Evolutionary conservation across 2,113 vertebrate species (phyloP), one percentile per base, ranked within the genome.

Genomic region (Phalacrocorax brasilianus): DNA sequence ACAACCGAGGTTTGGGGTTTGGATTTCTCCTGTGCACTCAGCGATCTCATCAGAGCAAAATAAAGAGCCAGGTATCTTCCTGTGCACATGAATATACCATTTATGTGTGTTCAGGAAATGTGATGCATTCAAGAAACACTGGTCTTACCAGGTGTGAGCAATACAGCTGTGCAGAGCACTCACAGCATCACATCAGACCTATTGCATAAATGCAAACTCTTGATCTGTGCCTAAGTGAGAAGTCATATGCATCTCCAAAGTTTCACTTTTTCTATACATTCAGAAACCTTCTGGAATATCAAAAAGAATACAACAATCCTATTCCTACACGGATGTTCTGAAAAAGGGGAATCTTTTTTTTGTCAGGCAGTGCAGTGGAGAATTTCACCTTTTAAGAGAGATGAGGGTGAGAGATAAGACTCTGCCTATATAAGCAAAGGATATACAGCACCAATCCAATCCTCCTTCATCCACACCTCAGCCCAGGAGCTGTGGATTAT

Each of bases 91-190:
- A 70, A 88, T 66, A 7, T n/a, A n/a, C 70, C 79, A 30, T 5
- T 74, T 73, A 49, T 0, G 2, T 77, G 61, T 78, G 62, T 40
- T 93, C 66, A 80, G 83, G 80, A 91, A 91, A 91, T 47, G 44
- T 75, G 65, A 65, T 28, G 40, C 42, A 47, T 86, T 93, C 76
- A 81, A 83, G 86, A 94, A 92, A 92, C 93, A 78, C 91, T 81
- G 86, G 52, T 84, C 85, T 81, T 77, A 80, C 68, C 26, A 71
- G 86, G 50, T 84, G 61, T 95, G 89, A 95, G 80, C 68, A 81
- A 59, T 52, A 59, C 35, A 80, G 63, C 49, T 67, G 83, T 75
- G 73, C 73, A 91, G 61, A 85, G 19, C 52, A 33, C 86, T 68
- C 68, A 26, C 8, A 42, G 38, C 72, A 50, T 84, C 88, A 50